Evolutionary conservation across 2,113 vertebrate species (phyloP), one percentile per base, ranked within the genome.

Genomic region (Sitta europaea): DNA sequence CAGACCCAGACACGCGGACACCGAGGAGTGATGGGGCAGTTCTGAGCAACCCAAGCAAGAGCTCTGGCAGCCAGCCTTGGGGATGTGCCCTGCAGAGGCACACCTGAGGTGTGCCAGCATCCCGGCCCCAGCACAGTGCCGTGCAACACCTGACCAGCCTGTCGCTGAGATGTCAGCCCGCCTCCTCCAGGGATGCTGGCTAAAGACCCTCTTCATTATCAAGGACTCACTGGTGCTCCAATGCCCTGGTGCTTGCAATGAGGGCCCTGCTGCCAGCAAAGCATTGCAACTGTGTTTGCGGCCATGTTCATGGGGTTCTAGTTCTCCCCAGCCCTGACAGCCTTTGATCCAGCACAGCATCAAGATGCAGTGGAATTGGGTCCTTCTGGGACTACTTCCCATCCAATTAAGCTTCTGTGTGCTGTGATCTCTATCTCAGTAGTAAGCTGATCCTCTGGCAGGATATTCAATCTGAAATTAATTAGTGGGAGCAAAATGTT

Each of bases 1-100:
- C 0, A 0, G 24, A n/a, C 24, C 8, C 0, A 0, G 24, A n/a
- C 24, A 50, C 10, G 6, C 14, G 27, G 48, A 43, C 1, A 8
- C 23, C 0, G 0, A 47, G 36, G 12, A 74, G 65, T 13, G 31
- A 21, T n/a, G 43, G 21, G 24, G 23, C 29, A 12, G 23, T 51
- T 59, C 1, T 3, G 27, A 63, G 66, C n/a, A 35, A 38, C 53
- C 31, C 1, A 2, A 59, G 50, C 17, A 70, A 36, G 58, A 88
- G 14, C n/a, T 54, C 2, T 3, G 2, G 31, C 58, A 75, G 57
- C 28, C 48, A 36, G 31, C 33, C 29, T 22, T n/a, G 78, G 45
- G 12, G 11, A 11, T 28, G 36, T 72, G 40, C 16, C 57, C 63
- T 9, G 2, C 58, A 14, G 4, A 27, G 42, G 23, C 31, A 62